Base-by-base conservation (phyloP, 2,113 vertebrate genomes). In the Labrus mixtus region DNA sequence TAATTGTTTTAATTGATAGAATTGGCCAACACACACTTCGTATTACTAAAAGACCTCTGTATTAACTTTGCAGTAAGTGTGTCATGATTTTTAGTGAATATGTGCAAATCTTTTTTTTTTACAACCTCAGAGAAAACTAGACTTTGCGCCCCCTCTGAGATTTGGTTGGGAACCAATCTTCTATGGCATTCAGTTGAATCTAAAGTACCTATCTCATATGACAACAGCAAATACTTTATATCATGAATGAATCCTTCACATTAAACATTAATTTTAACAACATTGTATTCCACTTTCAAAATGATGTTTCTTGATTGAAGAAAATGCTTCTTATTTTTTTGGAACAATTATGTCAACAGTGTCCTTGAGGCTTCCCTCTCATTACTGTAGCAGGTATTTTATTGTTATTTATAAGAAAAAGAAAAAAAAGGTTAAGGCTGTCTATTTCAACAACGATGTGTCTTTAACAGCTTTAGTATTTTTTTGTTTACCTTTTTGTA, bases 331-430 rank as follows among this genome's bases (percentile, higher is more conserved):
- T 33, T 68, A 61, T 64, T 78, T 29, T 29, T 81, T 79, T 29
- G 16, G 46, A 78, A 69, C 71, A 72, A 48, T 73, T 50, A 60
- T 84, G 54, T 54, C 68, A 81, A 67, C 57, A 63, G 63, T 82
- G 79, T 82, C 57, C 36, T 57, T 1, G n/a, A 61, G 29, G 45
- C 60, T 61, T 78, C 64, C 36, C 60, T 76, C 86, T 83, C 51
- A 85, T 89, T 91, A 75, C 81, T 90, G 85, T 91, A 92, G 75
- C 76, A 84, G 66, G 82, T 78, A 73, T 85, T 83, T 87, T 88
- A 70, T 86, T 93, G 87, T 93, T 93, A 94, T 94, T 94, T 94
- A 94, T 94, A 83, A 84, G 29, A 33, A 33, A 6, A 83, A 84
- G 29, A 33, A 33, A 6, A 33, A 33, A 83, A 88, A 68, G 84